Conservation (phyloP, 2,888 invertebrate species). For the Mayetiola destructor region DNA sequence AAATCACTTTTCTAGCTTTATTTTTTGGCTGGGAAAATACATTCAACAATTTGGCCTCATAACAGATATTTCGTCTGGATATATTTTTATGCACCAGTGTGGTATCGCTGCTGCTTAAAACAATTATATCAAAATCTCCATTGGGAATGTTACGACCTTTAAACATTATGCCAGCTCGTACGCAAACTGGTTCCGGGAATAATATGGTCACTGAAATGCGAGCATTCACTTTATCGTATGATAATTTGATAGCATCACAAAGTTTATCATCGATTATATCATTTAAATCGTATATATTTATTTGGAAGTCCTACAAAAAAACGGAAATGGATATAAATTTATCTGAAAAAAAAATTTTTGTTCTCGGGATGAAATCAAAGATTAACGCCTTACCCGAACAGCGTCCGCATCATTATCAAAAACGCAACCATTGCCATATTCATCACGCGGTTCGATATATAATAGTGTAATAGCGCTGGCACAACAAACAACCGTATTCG, state of each 20-base stretch:
- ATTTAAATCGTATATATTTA: conserved; percentile 46
- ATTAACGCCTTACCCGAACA: conserved; percentile 36
- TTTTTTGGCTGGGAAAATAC: conserved; percentile 36
- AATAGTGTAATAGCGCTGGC: conserved; percentile 60
- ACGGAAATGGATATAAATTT: background rate
- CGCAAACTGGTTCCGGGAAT: conserved; percentile 67
- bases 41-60: conserved; percentile 64
- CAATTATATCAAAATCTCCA: conserved; percentile 84
- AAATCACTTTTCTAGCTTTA: conserved; percentile 75
- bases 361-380: background rate
- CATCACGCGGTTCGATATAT: conserved; percentile 81
- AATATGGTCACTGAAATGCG: conserved; percentile 62
- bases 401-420: conserved; percentile 47
- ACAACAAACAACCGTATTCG: conserved; percentile 72
- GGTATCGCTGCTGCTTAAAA: conserved; percentile 69
- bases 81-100: conserved; percentile 77
- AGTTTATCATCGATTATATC: conserved; percentile 41
- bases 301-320: conserved; percentile 43
- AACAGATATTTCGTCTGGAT: conserved; percentile 71
- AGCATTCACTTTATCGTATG: conserved; percentile 65
- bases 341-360: background rate
- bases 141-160: conserved; percentile 63
- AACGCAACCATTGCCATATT: conserved; percentile 71
- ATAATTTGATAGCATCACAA: conserved; percentile 43
- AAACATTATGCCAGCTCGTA: conserved; percentile 64